phyloP scores from a whole-genome alignment of 2,888 invertebrate species.

The Blastobasis adustella region DNA sequence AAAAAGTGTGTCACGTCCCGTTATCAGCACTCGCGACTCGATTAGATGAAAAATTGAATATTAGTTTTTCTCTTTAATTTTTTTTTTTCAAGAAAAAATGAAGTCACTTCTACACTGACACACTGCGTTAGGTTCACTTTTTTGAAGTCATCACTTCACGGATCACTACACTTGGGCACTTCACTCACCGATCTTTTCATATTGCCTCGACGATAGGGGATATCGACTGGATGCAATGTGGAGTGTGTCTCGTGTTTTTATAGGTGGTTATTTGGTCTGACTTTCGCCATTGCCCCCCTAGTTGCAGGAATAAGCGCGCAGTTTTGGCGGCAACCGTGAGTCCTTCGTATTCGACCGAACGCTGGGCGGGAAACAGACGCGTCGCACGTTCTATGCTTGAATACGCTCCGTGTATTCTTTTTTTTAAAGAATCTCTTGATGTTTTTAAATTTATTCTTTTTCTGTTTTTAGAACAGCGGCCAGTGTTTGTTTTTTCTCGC shows the following conservation, averaged over 20 bases:
- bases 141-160: conserved; percentile 62
- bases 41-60: too few relatives aligned
- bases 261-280: conserved; percentile 69
- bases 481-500: background rate
- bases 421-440: conserved; percentile 7
- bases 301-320: conserved; percentile 40
- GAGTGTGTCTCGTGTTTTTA: conserved; percentile 63
- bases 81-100: conserved; percentile 5
- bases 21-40: conserved; percentile 9
- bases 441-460: conserved; percentile 1
- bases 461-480: background rate
- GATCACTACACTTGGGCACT: conserved; percentile 36
- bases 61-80: background rate
- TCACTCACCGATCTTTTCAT: conserved; percentile 70
- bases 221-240: conserved; percentile 63
- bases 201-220: conserved; percentile 69
- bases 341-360: conserved; percentile 59
- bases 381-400: conserved; percentile 36
- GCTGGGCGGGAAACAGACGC: conserved; percentile 49
- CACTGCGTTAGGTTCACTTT: conserved; percentile 43
- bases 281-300: conserved; percentile 69
- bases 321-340: conserved; percentile 31
- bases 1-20: conserved; percentile 55
- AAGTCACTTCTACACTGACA: conserved; percentile 29
- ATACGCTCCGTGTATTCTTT: conserved; percentile 6